Evolutionary conservation across 2,888 invertebrate genomes (phyloP), one percentile per base, ranked within the genome.

Genomic region (Resseliella maxima): DNA sequence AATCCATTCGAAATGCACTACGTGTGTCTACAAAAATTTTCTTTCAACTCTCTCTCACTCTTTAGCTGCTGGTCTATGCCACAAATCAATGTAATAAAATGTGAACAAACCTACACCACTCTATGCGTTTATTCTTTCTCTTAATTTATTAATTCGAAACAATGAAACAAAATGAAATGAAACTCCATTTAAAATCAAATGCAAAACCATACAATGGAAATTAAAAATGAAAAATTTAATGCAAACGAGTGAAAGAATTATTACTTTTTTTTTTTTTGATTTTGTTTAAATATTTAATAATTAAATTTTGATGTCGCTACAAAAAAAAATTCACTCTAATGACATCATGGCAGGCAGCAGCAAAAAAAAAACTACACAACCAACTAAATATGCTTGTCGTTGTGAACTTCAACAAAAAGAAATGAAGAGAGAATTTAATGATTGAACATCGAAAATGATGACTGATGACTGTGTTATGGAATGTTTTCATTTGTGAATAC

Each of bases 311-410:
- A 45, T 85, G 85, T 85, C 45, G 41, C 31, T 41, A 85, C n/a
- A 27, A 12, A n/a, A 3, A 54, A 18, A 54, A 85, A 45, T 46
- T 45, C 45, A 85, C 85, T 85, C 38, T 45, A 85, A 85, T 85
- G 85, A 85, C 85, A 85, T 85, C 85, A 85, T 85, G 85, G 85
- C 85, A 85, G 81, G 85, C 85, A 85, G 85, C 85, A 85, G 45
- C 27, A 45, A 18, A 41, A 41, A 24, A 85, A 85, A 36, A 38
- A 83, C 83, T 38, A 83, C 36, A 38, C 36, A 36, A 24, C 38
- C n/a, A 6, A 83, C 83, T 27, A 38, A 50, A 59, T 59, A 27
- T 41, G 36, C 35, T 59, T 81, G 31, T 45, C 38, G 83, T 83
- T 38, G 83, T 83, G 83, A 83, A 83, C 83, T 83, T 83, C 38